Conservation (phyloP, 2,888 invertebrate species). For the Scaptodrosophila latifasciaeformis region DNA sequence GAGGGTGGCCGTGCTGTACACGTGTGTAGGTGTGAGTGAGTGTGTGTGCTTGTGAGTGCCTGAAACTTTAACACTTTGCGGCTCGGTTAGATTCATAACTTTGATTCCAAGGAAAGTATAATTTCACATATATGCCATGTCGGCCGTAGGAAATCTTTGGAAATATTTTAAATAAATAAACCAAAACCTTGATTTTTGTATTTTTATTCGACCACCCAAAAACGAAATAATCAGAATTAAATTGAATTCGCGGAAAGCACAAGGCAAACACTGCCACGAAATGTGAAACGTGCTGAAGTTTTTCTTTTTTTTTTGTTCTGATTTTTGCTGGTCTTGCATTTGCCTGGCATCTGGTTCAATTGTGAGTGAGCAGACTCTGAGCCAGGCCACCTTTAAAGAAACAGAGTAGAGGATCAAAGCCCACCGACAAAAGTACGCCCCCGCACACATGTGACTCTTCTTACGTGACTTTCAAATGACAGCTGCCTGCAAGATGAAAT, state of each 20-base stretch:
- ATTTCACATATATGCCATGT: background rate
- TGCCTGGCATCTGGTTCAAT: constrained; percentile 3
- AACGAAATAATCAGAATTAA: no score
- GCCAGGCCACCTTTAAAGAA: constrained; percentile 29
- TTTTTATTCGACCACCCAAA: constrained; percentile 49
- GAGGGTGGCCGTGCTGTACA: no score
- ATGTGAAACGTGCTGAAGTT: constrained; percentile 60
- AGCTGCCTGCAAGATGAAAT: background rate
- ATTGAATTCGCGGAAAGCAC: constrained; percentile 57
- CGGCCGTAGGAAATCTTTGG: no score
- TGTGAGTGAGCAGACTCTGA: no score
- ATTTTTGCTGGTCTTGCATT: constrained; percentile 50
- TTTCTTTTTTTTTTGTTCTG: no score
- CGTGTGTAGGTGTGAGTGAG: background rate
- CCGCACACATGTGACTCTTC: constrained; percentile 43
- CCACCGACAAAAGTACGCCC: constrained; percentile 38
- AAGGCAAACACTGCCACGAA: constrained; percentile 50
- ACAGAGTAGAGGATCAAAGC: no score
- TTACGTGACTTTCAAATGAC: constrained; percentile 28
- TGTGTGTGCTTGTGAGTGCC: constrained; percentile 5
- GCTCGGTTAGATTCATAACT: constrained; percentile 24
- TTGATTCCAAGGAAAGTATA: no score
- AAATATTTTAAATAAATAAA: no score
- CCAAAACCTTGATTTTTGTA: no score
- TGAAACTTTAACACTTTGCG: constrained; percentile 62